Conservation (phyloP, 2,888 invertebrate genomes). For the Pandemis heparana region DNA sequence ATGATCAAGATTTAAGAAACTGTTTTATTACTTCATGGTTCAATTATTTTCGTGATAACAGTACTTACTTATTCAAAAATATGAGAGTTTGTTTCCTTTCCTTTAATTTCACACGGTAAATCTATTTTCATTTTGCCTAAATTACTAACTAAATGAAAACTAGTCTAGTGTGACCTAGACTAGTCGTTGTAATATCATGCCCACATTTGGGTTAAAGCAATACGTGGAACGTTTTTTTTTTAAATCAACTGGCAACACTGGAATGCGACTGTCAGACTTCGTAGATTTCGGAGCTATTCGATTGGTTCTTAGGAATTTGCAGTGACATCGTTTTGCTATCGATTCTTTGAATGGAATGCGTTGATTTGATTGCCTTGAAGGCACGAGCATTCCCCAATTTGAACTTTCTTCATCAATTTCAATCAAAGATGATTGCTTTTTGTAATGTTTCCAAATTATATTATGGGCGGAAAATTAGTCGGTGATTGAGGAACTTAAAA, state of each 20-base stretch:
- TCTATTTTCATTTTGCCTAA: no score
- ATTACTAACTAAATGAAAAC: no score
- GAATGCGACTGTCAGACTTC: constrained; percentile 21
- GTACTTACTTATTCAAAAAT: background rate
- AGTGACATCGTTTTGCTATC: constrained; percentile 33
- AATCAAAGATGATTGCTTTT: constrained; percentile 37
- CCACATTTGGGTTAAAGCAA: background rate
- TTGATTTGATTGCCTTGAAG: constrained; percentile 39
- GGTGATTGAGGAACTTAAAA: background rate
- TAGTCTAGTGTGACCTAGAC: no score
- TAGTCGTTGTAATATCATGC: no score
- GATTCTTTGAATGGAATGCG: constrained; percentile 38
- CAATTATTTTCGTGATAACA: background rate
- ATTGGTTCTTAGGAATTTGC: constrained; percentile 34
- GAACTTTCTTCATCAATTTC: constrained; percentile 43
- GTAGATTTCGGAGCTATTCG: constrained; percentile 24
- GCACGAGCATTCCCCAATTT: constrained; percentile 37
- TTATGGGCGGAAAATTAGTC: constrained; percentile 21
- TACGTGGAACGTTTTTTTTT: background rate
- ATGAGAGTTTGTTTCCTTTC: background rate
- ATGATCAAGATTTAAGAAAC: background rate
- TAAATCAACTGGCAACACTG: constrained; percentile 14
- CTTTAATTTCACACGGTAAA: no score
- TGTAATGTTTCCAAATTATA: constrained; percentile 23
- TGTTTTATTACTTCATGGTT: background rate